Evolutionary conservation across 2,888 invertebrate species (phyloP), one percentile per base, ranked within the genome.

Genomic region (Dryocosmus kuriphilus): DNA sequence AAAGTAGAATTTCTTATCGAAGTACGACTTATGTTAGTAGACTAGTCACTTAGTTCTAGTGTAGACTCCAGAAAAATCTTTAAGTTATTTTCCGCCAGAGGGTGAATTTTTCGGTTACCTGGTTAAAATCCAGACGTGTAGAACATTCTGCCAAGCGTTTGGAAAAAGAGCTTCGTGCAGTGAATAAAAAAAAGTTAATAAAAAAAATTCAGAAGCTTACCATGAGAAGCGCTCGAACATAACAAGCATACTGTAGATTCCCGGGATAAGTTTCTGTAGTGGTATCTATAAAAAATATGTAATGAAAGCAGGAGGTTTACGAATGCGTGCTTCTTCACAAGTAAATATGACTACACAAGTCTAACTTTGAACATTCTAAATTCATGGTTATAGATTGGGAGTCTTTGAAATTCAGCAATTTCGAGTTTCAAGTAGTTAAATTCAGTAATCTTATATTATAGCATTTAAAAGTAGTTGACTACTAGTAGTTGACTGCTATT

Each of bases 71-170:
- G 14, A 41, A 3, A 41, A 41, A 0, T 41, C 16, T 41, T 16
- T 0, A 16, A 41, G 41, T 41, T 22, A 51, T 51, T 51, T 51
- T 51, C 19, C 51, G 82, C 83, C 82, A 79, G 63, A 46, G 84
- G 84, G 73, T 77, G 81, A 85, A 86, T 87, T 84, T 87, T 83
- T 81, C 81, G 85, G 82, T 82, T 85, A 84, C 81, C 81, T 82
- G 84, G 51, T n/a, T 51, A 51, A 51, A n/a, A n/a, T 51, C 6
- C 51, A 51, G 8, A 51, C 22, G 19, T n/a, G 51, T n/a, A 51
- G 51, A 51, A 51, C 0, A 51, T 51, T 22, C 9, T 51, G 7
- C 51, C n/a, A 51, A 51, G 51, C 51, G 51, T 51, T 51, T 5
- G 46, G 51, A 22, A 51, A 5, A n/a, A 22, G 51, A 19, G n/a